Percentiles rank a stretch among this genome's conserved stretches.
Evolutionary conservation across 2,113 vertebrate genomes (phyloP).

Genomic region (Sciurus niger): DNA sequence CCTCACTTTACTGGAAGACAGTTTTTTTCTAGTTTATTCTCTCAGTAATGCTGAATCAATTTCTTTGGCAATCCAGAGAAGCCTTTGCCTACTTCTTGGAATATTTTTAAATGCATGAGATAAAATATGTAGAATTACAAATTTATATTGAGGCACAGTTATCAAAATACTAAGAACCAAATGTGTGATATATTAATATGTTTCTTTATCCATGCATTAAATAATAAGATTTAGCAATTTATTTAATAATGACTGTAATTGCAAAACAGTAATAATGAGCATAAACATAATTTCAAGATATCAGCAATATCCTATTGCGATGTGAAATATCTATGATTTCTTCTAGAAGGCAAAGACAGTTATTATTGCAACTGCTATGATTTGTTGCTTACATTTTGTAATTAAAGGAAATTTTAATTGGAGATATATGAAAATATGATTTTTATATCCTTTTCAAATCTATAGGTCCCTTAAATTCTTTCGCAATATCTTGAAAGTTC

Average conservation of each 20-base stretch:
- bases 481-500: not conserved
- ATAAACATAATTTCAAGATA: not conserved
- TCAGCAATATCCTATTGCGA: not conserved
- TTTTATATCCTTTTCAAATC: not conserved
- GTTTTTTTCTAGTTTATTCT: not conserved
- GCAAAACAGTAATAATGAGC: not conserved
- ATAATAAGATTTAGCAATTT: constrained; percentile 34
- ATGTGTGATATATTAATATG: not conserved
- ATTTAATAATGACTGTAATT: not conserved
- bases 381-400: constrained; percentile 42
- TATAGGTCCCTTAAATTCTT: not conserved
- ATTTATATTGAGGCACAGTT: not conserved
- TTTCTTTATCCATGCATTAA: not conserved
- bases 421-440: not conserved
- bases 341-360: not conserved
- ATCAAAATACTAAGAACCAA: constrained; percentile 21
- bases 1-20: not conserved
- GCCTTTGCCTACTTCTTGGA: not conserved
- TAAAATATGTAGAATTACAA: not conserved
- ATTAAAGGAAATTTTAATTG: constrained; percentile 42
- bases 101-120: not conserved
- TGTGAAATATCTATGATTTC: not conserved
- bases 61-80: not conserved
- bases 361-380: not conserved
- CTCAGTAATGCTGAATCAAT: not conserved